Evolutionary conservation across 2,888 invertebrate genomes (phyloP).

Genomic region (Melieria picta): DNA sequence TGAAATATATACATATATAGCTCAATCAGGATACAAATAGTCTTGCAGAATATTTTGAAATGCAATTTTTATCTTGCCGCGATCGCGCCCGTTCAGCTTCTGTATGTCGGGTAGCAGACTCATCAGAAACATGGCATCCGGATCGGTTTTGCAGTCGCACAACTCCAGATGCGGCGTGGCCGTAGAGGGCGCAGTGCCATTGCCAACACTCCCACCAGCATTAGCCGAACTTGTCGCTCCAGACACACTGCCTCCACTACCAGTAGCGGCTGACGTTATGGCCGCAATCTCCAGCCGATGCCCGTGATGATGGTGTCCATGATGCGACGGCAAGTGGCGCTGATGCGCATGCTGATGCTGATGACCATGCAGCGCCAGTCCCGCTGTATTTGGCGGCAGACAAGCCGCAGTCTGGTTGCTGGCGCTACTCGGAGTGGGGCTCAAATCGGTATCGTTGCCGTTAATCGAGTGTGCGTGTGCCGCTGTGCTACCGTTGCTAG

Average conservation of each 20-base stretch:
- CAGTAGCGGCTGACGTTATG: constrained; percentile 19
- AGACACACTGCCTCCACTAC: background rate
- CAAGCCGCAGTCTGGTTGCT: background rate
- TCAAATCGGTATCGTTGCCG: constrained; percentile 8
- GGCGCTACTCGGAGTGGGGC: constrained; percentile 4
- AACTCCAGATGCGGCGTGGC: constrained; percentile 48
- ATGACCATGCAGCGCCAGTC: constrained; percentile 6
- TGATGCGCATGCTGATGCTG: constrained; percentile 30
- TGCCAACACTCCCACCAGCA: constrained; percentile 17
- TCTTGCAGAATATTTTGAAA: constrained; percentile 64
- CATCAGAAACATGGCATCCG: constrained; percentile 66
- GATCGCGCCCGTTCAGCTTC: constrained; percentile 62
- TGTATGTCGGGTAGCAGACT: constrained; percentile 64
- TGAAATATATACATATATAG: background rate
- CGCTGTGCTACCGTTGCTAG: constrained; percentile 25
- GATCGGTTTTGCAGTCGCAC: constrained; percentile 64
- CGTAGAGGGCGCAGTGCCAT: constrained; percentile 9
- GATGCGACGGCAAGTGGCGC: constrained; percentile 37
- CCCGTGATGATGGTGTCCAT: constrained; percentile 41
- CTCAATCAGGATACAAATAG: constrained; percentile 62
- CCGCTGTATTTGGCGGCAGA: constrained; percentile 2
- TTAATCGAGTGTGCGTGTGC: background rate
- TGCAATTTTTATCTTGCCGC: constrained; percentile 64
- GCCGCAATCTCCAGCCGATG: constrained; percentile 45
- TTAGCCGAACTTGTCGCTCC: constrained; percentile 16